Base-by-base conservation (phyloP, 2,888 invertebrate species). In the Acanthococcus lagerstroemiae region DNA sequence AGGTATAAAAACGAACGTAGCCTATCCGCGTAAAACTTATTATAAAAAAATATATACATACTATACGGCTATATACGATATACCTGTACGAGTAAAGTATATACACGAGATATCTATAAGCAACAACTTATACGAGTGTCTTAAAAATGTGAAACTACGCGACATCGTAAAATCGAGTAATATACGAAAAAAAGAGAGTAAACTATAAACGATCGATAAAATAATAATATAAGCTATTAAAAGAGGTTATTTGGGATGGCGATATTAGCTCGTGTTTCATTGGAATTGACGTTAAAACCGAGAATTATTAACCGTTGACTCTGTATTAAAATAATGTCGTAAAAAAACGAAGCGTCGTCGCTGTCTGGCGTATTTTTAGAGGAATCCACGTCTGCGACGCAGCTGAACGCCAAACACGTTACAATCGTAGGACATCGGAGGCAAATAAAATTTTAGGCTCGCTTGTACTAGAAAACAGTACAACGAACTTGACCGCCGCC, bases 231-330 rank as follows among this genome's bases (percentile, higher is more conserved):
- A 19, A 19, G 46, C 46, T 45, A 45, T 45, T 45, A 45, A 45
- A 45, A 45, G 15, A 5, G 46, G 17, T 52, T 24, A 52, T 52
- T 52, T 52, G 52, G 52, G 24, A 52, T 15, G 12, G 52, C 24
- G 19, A 15, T 19, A 52, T 52, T 17, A 52, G 52, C 52, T 52
- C 52, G 52, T 52, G 19, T 19, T 15, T 52, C 22, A 15, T 52
- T 52, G 5, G 24, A 52, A 52, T 52, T 52, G 24, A 52, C 52
- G 22, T 19, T 52, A 52, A 52, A 52, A 52, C 12, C 12, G 5
- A 52, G 19, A 52, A 52, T 52, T 52, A 22, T 52, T 52, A 19
- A 52, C 21, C 17, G 52, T 52, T 45, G 46, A 45, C 46, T 45
- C 46, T 45, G 17, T 45, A 19, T 45, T 45, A 45, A 45, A 45